Base-by-base conservation (phyloP, 2,113 vertebrate species). In the Calypte anna region DNA sequence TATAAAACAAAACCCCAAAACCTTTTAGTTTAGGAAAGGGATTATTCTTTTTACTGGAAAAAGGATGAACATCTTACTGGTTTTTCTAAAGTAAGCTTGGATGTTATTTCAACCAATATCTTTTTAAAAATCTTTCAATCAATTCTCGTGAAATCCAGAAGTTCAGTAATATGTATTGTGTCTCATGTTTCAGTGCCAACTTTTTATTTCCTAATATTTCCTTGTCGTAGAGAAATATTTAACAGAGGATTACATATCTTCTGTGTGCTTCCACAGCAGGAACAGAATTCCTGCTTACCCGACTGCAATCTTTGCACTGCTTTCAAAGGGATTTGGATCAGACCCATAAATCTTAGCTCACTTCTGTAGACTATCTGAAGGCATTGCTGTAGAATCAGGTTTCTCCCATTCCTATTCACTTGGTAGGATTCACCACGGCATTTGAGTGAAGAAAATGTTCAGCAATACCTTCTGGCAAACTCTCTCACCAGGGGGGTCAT, bases 291-390 rank as follows among this genome's bases (percentile, higher is more conserved):
- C 75, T 94, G 58, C 78, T 86, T 85, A 50, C 50, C 23, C 62
- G 40, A 10, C 40, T 89, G 44, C 1, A 0, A 36, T 64, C 75
- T 93, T 91, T 93, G 44, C 66, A 18, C 43, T 90, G 55, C 30
- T 46, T 90, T 93, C 82, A 69, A 74, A 91, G 67, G 55, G 46
- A 53, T 87, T 94, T 93, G 84, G 46, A 80, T 80, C 85, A 90
- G 82, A 82, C 82, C n/a, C 50, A 33, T 93, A 88, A 90, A 90
- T 90, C 85, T 87, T 67, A 61, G 48, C 69, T 94, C 44, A 3
- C 63, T 93, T 94, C 91, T 24, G 27, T 58, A 46, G 72, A 82
- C 63, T 90, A 10, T 82, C 76, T 90, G 75, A 89, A 95, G 72
- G 72, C 70, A 28, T 69, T 90, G 74, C 81, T 88, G 4, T 31